Conservation (phyloP, 2,888 invertebrate genomes). For the Cancer borealis region DNA sequence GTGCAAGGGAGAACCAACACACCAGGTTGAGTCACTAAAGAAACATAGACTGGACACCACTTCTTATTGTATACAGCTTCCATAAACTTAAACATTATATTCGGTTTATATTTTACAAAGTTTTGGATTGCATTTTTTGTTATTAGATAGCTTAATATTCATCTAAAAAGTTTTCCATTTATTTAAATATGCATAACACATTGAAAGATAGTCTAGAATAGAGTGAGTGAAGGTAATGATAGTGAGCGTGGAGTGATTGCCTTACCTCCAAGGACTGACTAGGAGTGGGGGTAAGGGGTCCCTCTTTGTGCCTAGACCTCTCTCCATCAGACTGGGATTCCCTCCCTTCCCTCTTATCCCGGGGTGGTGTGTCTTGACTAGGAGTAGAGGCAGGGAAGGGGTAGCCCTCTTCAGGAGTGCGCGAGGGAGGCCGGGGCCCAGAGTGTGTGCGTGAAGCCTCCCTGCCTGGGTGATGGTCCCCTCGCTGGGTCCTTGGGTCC, state of each 20-base stretch:
- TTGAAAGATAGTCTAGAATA: neutral
- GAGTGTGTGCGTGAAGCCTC: conserved; percentile 56
- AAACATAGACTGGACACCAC: neutral
- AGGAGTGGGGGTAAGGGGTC: conserved; percentile 62
- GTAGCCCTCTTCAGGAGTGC: conserved; percentile 47
- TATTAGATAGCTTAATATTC: no score
- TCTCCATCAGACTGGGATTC: conserved; percentile 60
- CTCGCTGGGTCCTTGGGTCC: conserved; percentile 45
- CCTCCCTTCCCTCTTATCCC: conserved; percentile 47
- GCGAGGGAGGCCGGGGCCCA: conserved; percentile 47
- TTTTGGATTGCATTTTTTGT: no score
- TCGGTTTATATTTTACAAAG: no score
- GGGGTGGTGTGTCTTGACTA: conserved; percentile 59
- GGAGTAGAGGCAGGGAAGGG: conserved; percentile 54
- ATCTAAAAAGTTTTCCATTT: no score
- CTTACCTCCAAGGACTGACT: conserved; percentile 69
- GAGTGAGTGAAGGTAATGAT: neutral
- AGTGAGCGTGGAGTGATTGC: neutral
- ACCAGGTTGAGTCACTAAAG: neutral
- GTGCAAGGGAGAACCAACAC: neutral
- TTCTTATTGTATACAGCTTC: neutral
- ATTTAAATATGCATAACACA: neutral
- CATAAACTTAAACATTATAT: neutral
- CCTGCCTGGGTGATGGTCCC: conserved; percentile 17
- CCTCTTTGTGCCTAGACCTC: conserved; percentile 63